Evolutionary conservation across 92 coral and sea anemone species (phyloP).

Genomic region (Anthopleura xanthogrammica): DNA sequence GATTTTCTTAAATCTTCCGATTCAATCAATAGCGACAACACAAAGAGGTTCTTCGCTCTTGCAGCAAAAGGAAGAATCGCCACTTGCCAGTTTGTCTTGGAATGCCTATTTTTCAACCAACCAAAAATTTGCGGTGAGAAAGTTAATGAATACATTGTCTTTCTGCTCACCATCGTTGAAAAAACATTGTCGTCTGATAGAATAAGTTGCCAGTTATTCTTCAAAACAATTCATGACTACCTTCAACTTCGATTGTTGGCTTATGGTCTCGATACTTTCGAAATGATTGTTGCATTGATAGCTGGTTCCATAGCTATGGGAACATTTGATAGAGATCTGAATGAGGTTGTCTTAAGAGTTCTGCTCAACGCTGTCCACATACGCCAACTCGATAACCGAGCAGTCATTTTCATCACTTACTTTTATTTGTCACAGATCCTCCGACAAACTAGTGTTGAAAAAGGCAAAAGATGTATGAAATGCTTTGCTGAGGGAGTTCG

Average conservation of each 20-base stretch:
- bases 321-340: not conserved
- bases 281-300: not conserved
- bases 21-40: not conserved
- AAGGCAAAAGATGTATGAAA: not conserved
- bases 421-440: not conserved
- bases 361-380: not conserved
- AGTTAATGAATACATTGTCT: not conserved
- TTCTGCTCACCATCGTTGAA: not conserved
- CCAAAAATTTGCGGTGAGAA: not conserved
- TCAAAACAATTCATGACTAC: not conserved
- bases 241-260: not conserved
- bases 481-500: not conserved
- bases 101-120: not conserved
- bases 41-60: not conserved
- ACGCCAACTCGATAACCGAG: not conserved
- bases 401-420: not conserved
- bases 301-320: conserved; percentile 16
- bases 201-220: not conserved
- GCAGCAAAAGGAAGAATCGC: not conserved
- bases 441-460: not conserved
- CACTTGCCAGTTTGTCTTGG: not conserved
- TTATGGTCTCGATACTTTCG: not conserved
- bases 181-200: not conserved
- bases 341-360: not conserved
- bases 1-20: not conserved